phyloP scores from a whole-genome alignment of 2,113 vertebrate genomes.

The Atlantisia rogersi region DNA sequence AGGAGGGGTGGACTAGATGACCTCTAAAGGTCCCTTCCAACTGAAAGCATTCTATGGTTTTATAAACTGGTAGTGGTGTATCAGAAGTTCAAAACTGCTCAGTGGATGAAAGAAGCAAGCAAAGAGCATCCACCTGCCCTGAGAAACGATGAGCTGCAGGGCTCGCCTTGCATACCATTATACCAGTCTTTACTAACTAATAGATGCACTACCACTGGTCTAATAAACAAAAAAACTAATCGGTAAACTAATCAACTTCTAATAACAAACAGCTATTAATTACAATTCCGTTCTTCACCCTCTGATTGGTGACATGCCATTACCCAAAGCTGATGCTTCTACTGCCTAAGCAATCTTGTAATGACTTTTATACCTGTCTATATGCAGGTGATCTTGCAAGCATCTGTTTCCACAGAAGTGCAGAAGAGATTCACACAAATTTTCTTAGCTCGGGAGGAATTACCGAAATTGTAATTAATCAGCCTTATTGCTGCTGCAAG shows the following conservation, averaged over 20 bases:
- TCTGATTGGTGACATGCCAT: background rate
- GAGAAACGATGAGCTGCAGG: background rate
- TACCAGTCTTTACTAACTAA: background rate
- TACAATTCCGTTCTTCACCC: background rate
- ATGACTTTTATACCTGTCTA: background rate
- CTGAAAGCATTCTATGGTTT: no score
- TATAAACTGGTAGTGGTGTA: no score
- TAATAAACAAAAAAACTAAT: background rate
- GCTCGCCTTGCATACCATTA: background rate
- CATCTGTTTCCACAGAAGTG: background rate
- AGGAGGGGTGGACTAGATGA: no score
- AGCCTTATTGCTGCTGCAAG: background rate
- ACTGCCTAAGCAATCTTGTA: background rate
- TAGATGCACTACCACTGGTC: background rate
- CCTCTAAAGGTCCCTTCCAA: no score
- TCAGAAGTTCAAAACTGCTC: background rate
- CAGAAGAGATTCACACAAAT: background rate
- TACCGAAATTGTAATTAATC: background rate
- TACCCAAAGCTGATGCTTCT: background rate
- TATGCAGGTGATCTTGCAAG: background rate
- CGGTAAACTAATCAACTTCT: background rate
- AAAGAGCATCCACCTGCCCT: background rate
- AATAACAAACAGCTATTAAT: background rate
- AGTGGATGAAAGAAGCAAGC: accelerated
- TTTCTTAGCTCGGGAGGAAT: background rate